Evolutionary conservation across 2,888 invertebrate species (phyloP).

Genomic region (Epinotia brunnichana): DNA sequence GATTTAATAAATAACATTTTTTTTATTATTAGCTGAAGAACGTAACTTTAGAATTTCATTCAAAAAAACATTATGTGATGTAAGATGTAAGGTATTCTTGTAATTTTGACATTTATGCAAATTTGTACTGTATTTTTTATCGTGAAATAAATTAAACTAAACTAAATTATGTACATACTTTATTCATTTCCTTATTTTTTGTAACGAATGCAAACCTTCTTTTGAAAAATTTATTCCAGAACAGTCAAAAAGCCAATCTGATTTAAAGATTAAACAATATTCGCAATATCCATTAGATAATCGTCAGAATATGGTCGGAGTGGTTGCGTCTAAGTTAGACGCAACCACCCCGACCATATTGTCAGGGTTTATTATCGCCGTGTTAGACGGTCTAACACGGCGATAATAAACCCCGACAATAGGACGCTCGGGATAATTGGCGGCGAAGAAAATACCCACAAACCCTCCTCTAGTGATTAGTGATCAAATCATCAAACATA

Average conservation of each 20-base stretch:
- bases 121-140: no score
- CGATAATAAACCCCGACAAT: conserved; percentile 16
- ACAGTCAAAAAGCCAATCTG: background rate
- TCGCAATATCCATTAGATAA: background rate
- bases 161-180: no score
- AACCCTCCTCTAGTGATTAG: background rate
- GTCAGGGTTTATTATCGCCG: conserved; percentile 11
- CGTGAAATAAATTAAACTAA: no score
- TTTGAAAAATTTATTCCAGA: background rate
- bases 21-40: no score
- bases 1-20: no score
- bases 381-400: conserved; percentile 32
- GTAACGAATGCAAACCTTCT: no score
- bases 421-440: conserved; percentile 12
- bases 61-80: background rate
- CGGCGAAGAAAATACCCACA: background rate
- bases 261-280: background rate
- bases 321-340: conserved; percentile 5
- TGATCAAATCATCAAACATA: background rate
- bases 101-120: no score
- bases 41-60: background rate
- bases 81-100: no score
- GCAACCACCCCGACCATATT: no score
- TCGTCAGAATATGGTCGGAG: conserved; percentile 4
- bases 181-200: background rate